Evolutionary conservation across 1,140 invertebrate genomes (phyloP).

Genomic region (Elysia chlorotica): DNA sequence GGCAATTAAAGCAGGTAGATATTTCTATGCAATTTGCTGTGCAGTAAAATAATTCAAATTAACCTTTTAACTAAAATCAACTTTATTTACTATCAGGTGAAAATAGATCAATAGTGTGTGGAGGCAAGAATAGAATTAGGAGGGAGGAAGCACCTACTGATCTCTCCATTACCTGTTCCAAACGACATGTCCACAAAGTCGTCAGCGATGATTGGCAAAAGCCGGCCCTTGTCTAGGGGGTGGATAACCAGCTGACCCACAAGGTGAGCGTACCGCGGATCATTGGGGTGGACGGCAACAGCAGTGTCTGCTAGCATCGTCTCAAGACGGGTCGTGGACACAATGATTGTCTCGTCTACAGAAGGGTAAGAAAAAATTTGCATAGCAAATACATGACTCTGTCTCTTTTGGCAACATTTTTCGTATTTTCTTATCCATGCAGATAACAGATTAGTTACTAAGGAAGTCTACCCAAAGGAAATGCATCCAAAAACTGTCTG

Average conservation of each 20-base stretch:
- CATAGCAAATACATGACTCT: not conserved
- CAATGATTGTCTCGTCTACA: constrained; percentile 79
- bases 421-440: not conserved
- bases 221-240: constrained; percentile 67
- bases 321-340: constrained; percentile 95
- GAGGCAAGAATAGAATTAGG: too few species aligned
- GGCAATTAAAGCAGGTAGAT: too few species aligned
- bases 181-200: constrained; percentile 90
- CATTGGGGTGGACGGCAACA: constrained; percentile 93
- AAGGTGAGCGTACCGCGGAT: constrained; percentile 70
- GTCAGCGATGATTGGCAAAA: constrained; percentile 86
- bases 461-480: not conserved
- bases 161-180: constrained; percentile 82
- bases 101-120: too few species aligned
- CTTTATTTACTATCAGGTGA: too few species aligned
- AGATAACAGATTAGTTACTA: not conserved
- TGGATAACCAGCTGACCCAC: constrained; percentile 77
- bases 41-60: too few species aligned
- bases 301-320: constrained; percentile 98
- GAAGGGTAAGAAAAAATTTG: not conserved
- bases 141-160: not conserved
- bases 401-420: not conserved
- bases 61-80: too few species aligned
- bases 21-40: too few species aligned
- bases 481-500: not conserved